Conservation (phyloP, 2,797 vertebrate species). For the Microchirus variegatus region DNA sequence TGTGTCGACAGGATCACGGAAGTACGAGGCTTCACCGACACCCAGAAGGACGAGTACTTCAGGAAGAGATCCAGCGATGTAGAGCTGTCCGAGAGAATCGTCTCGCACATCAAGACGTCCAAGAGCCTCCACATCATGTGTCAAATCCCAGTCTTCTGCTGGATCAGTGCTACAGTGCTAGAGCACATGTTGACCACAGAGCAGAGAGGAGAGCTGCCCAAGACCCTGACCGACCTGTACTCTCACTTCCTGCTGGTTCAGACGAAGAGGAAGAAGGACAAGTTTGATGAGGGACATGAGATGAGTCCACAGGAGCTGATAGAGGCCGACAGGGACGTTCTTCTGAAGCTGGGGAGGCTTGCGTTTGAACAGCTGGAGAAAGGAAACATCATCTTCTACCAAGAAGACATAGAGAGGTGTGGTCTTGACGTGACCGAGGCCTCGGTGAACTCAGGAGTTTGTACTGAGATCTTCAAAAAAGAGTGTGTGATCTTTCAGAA, state of each 20-base stretch:
- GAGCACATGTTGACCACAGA: neutral
- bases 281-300: neutral
- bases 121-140: too few species aligned
- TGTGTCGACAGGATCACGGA: neutral
- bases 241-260: neutral
- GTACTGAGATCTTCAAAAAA: neutral
- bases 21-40: neutral
- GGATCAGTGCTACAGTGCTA: neutral
- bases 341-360: neutral
- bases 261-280: neutral
- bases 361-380: neutral
- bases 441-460: neutral
- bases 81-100: too few species aligned
- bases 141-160: slow-evolving; percentile 5
- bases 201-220: neutral
- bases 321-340: neutral
- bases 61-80: neutral
- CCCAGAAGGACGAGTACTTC: neutral
- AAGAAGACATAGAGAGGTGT: neutral
- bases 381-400: neutral
- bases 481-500: neutral
- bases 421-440: neutral
- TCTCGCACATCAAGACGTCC: too few species aligned
- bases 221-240: neutral
- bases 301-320: too few species aligned